A percentile compares a stretch with the other conserved stretches of the same genome.
Conservation (phyloP, 2,888 invertebrate genomes). For the Allygus modestus region DNA sequence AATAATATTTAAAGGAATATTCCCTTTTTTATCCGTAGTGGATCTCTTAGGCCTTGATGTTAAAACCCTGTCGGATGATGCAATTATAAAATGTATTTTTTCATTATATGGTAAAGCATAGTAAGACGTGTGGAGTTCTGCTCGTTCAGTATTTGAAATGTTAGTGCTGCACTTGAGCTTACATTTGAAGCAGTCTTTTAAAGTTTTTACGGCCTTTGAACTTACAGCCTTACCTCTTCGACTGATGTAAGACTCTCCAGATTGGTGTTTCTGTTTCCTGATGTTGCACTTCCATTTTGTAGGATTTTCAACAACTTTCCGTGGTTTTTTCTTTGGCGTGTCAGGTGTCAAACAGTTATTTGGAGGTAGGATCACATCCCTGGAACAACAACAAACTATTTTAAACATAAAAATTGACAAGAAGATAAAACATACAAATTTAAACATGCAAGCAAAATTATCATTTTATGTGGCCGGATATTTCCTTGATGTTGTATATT, state of each 20-base stretch:
- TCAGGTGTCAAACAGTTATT: constrained; percentile 31
- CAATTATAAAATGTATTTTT: constrained; percentile 51
- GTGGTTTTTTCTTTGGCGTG: constrained; percentile 34
- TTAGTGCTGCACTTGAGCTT: constrained; percentile 25
- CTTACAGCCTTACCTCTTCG: constrained; percentile 35
- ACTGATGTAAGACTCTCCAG: constrained; percentile 22
- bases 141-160: constrained; percentile 48
- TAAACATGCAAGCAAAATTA: not conserved
- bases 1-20: constrained; percentile 54
- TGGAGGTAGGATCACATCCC: constrained; percentile 34
- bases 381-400: constrained; percentile 26
- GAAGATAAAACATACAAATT: too few species aligned
- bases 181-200: constrained; percentile 38
- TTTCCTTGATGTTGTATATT: constrained; percentile 33
- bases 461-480: constrained; percentile 3
- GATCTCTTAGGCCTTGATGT: constrained; percentile 34
- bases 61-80: constrained; percentile 49
- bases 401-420: constrained; percentile 28
- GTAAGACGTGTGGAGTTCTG: constrained; percentile 47
- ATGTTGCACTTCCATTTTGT: constrained; percentile 25
- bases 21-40: constrained; percentile 45
- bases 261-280: constrained; percentile 31
- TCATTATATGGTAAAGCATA: constrained; percentile 37
- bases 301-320: constrained; percentile 19
- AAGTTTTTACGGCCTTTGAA: constrained; percentile 29